Evolutionary conservation across 2,888 invertebrate genomes (phyloP).

Genomic region (Venusia cambrica): DNA sequence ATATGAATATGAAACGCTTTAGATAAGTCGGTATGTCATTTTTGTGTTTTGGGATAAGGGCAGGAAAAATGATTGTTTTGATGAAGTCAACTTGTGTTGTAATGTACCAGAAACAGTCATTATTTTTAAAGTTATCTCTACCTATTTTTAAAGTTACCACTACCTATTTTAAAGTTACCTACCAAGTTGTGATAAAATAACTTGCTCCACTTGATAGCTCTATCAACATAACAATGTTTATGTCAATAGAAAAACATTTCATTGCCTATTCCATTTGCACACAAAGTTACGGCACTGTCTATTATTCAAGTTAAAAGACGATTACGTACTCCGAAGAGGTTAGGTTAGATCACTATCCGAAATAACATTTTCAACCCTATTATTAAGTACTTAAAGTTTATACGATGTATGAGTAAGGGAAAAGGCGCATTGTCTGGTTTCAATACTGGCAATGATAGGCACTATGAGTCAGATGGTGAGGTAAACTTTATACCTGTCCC

Average conservation of each 20-base stretch:
- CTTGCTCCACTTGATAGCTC: too few relatives aligned
- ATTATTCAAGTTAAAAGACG: slow-evolving; percentile 65
- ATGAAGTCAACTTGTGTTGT: too few relatives aligned
- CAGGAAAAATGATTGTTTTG: too few relatives aligned
- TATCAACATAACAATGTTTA: slow-evolving; percentile 4
- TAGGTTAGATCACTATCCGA: slow-evolving; percentile 29
- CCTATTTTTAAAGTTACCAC: too few relatives aligned
- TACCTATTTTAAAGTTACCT: too few relatives aligned
- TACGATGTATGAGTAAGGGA: not conserved
- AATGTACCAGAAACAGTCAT: too few relatives aligned
- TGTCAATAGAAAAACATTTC: slow-evolving; percentile 27
- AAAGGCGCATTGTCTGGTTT: slow-evolving; percentile 29
- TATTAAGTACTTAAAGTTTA: slow-evolving; percentile 4
- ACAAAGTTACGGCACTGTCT: slow-evolving; percentile 57
- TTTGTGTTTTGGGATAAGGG: too few relatives aligned
- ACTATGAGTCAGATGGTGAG: slow-evolving; percentile 58
- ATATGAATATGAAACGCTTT: too few relatives aligned
- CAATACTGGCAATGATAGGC: slow-evolving; percentile 49
- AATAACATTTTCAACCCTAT: slow-evolving; percentile 41
- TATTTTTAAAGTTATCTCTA: too few relatives aligned
- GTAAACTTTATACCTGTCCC: slow-evolving; percentile 31
- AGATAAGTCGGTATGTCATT: too few relatives aligned
- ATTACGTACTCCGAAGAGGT: slow-evolving; percentile 49
- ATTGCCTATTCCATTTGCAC: slow-evolving; percentile 55
- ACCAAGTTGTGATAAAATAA: too few relatives aligned